Conservation (phyloP, 2,888 invertebrate genomes). For the Plemyria rubiginata region DNA sequence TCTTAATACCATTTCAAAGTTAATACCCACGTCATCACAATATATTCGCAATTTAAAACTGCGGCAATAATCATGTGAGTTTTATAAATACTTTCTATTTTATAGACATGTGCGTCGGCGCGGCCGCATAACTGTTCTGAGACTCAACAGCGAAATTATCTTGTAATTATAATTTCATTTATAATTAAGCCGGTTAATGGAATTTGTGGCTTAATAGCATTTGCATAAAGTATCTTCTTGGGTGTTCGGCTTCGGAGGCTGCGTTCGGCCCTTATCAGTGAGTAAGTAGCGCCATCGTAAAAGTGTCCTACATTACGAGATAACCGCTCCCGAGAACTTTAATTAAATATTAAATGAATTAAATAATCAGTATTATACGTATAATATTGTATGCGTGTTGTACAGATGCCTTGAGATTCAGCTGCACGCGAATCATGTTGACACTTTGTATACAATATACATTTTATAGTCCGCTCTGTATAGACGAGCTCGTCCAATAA, state of each 20-base stretch:
- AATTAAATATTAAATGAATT: slow-evolving; percentile 85
- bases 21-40: slow-evolving; percentile 55
- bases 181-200: slow-evolving; percentile 70
- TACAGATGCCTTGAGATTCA: slow-evolving; percentile 70
- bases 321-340: slow-evolving; percentile 83
- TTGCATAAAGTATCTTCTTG: slow-evolving; percentile 77
- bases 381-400: slow-evolving; percentile 80
- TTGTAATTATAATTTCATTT: slow-evolving; percentile 82
- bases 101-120: slow-evolving; percentile 67
- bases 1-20: slow-evolving; percentile 80
- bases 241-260: slow-evolving; percentile 64
- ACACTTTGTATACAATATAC: slow-evolving; percentile 61
- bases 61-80: slow-evolving; percentile 60
- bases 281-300: slow-evolving; percentile 82
- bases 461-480: slow-evolving; percentile 48
- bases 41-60: slow-evolving; percentile 56
- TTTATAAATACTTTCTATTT: slow-evolving; percentile 73
- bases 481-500: slow-evolving; percentile 46
- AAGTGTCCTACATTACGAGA: slow-evolving; percentile 84
- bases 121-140: slow-evolving; percentile 76
- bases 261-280: slow-evolving; percentile 75
- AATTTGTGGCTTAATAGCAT: slow-evolving; percentile 74
- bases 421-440: slow-evolving; percentile 64
- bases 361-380: slow-evolving; percentile 84
- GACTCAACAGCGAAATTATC: slow-evolving; percentile 79